Evolutionary conservation across 35 echinoderm and acorn worm species (phyloP).

Genomic region (Holothuria glaberrima): DNA sequence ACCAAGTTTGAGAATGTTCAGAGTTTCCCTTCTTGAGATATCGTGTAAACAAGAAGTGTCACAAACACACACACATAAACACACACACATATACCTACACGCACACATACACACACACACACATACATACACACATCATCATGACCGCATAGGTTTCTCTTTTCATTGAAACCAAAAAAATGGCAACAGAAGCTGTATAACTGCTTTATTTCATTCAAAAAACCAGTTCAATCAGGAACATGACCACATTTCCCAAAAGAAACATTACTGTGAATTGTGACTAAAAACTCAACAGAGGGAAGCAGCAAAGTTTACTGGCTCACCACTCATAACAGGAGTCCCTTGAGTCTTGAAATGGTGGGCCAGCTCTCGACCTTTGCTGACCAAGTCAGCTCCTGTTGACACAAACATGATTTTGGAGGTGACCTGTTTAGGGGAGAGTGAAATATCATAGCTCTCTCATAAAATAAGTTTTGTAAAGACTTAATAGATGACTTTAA

Average conservation of each 20-base stretch:
- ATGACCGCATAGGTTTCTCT: neutral
- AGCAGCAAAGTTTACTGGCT: neutral
- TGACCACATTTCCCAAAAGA: neutral
- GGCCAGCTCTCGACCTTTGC: slow-evolving; percentile 89
- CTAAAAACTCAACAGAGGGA: neutral
- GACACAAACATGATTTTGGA: slow-evolving; percentile 90
- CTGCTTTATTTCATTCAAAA: no score
- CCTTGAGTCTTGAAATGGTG: slow-evolving; percentile 90
- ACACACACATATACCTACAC: no score
- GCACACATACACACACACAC: no score
- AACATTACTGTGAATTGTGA: neutral
- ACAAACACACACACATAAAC: no score
- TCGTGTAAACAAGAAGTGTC: no score
- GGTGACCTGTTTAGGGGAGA: slow-evolving; percentile 55
- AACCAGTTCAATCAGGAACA: neutral
- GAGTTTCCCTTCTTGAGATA: no score
- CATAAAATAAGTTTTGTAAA: no score
- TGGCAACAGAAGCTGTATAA: no score
- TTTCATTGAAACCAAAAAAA: no score
- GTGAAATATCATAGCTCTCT: neutral
- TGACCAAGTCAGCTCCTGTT: slow-evolving; percentile 82
- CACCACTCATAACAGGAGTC: slow-evolving; percentile 97
- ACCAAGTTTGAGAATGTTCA: no score
- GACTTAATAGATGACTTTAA: no score
- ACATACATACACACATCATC: no score